Conservation (phyloP, 92 coral and sea anemone genomes). For the Porites cylindrica region DNA sequence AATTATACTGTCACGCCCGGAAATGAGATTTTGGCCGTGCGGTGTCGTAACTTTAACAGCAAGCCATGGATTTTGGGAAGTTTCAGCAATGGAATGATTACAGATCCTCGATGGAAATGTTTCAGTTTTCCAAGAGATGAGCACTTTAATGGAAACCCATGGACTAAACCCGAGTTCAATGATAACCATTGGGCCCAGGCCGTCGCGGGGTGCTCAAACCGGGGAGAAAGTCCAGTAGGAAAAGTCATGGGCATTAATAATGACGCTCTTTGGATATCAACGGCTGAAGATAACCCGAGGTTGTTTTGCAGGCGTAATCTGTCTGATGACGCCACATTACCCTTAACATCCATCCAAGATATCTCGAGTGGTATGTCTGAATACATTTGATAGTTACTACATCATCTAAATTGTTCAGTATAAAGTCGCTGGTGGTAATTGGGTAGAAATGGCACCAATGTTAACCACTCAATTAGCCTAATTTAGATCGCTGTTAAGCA, state of each 20-base stretch:
- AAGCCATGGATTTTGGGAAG: conserved; percentile 6
- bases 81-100: conserved; percentile 4
- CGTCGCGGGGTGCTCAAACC: background rate
- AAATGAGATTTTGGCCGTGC: background rate
- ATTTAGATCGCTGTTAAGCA: too few relatives aligned
- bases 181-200: conserved; percentile 8
- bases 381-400: background rate
- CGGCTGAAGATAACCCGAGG: background rate
- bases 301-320: conserved; percentile 11
- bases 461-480: too few relatives aligned
- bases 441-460: too few relatives aligned
- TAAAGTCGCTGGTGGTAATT: too few relatives aligned
- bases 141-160: background rate
- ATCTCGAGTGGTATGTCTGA: background rate
- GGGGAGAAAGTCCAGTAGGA: background rate
- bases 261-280: conserved; percentile 13
- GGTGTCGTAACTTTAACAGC: background rate
- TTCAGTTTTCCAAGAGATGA: background rate
- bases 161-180: background rate
- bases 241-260: background rate
- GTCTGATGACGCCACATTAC: background rate
- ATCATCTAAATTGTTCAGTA: too few relatives aligned
- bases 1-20: background rate
- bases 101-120: conserved; percentile 18
- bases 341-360: background rate